Base-by-base conservation (phyloP, 2,888 invertebrate genomes). In the Argynnis bischoffii region DNA sequence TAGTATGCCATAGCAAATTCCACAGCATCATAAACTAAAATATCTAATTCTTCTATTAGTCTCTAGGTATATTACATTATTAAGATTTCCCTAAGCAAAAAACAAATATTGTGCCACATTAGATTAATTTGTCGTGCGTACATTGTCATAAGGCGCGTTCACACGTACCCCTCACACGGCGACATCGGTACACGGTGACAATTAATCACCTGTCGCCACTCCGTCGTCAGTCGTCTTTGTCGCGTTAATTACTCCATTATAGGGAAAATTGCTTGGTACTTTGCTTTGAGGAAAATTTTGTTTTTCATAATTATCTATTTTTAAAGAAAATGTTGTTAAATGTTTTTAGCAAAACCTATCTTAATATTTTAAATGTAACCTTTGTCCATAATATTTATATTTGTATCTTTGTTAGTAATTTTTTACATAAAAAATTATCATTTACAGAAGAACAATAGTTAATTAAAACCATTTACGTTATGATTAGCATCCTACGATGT, bases 101-200 rank as follows among this genome's bases (percentile, higher is more conserved):
- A 53, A 21, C 6, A 15, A 53, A 53, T 18, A 4, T 13, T 18
- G 18, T 53, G 14, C 4, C 8, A 11, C 26, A 55, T 47, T 60
- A 31, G 31, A n/a, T 21, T 3, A 18, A 16, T 59, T 51, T 21
- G 13, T 57, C 57, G 47, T 15, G 35, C 35, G 54, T 14, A n/a
- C 54, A 59, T 31, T 75, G 75, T 67, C 80, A 79, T 81, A 82
- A 80, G 80, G 79, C 69, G 57, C 56, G 77, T 80, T 79, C 81
- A 78, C 81, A 81, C 78, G 77, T 64, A 70, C 72, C 74, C 70
- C 56, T 41, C 50, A 21, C 75, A 70, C 75, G 76, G 77, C 71
- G 74, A 71, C 75, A 72, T 73, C 76, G 78, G 79, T 81, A 81
- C 81, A 79, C 74, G 79, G 81, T 78, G 72, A 74, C 77, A 69